Conservation (phyloP, 2,797 vertebrate genomes). For the Brachyrhaphis roseni region DNA sequence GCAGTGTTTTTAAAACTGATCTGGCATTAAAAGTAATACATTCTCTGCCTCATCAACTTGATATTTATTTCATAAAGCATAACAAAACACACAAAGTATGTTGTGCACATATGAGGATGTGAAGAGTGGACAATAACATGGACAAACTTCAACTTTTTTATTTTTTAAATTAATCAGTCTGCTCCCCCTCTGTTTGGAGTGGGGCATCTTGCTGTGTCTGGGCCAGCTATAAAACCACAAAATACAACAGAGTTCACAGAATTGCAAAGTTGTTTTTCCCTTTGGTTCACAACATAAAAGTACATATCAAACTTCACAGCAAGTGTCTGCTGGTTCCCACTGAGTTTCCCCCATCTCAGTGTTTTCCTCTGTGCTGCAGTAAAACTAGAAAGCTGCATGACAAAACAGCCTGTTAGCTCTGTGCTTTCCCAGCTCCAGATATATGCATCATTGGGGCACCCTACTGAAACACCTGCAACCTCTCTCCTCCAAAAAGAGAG, state of each 20-base stretch:
- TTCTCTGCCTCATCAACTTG: not conserved
- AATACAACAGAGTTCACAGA: slow-evolving; percentile 63
- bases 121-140: not conserved
- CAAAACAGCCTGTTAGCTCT: slow-evolving; percentile 61
- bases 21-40: not conserved
- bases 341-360: slow-evolving; percentile 17
- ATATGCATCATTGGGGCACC: slow-evolving; percentile 58
- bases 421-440: slow-evolving; percentile 67
- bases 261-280: slow-evolving; percentile 15
- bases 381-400: slow-evolving; percentile 71
- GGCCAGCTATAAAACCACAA: slow-evolving; percentile 68
- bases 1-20: not conserved
- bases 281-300: slow-evolving; percentile 67
- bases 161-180: not conserved
- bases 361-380: slow-evolving; percentile 37
- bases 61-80: slow-evolving; percentile 12
- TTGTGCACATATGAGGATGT: not conserved
- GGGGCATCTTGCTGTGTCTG: slow-evolving; percentile 8
- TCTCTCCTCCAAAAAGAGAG: slow-evolving; percentile 34
- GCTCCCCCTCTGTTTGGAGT: slow-evolving; percentile 13
- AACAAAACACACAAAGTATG: slow-evolving; percentile 2
- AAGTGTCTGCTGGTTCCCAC: slow-evolving; percentile 44
- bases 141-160: no score
- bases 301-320: slow-evolving; percentile 50
- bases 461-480: slow-evolving; percentile 72